Percentiles rank a stretch among this genome's conserved stretches.
phyloP scores from a whole-genome alignment of 2,888 invertebrate species.

The Cataglyphis livida region DNA sequence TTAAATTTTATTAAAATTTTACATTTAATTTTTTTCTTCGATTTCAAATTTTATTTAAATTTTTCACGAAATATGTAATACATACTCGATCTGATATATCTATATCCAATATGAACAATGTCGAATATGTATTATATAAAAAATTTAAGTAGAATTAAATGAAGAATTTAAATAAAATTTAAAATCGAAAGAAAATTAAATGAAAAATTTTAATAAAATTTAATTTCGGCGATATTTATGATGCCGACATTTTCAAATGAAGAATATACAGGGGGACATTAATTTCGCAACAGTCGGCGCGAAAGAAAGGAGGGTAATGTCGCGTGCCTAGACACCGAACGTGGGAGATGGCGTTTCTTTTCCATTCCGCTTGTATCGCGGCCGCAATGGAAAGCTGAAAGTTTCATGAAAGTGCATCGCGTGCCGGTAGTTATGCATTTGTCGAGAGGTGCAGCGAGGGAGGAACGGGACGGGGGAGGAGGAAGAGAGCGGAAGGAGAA shows the following conservation, averaged over 20 bases:
- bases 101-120: neutral
- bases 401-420: conserved; percentile 84
- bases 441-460: conserved; percentile 41
- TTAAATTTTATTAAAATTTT: too few relatives aligned
- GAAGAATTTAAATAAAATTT: too few relatives aligned
- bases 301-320: conserved; percentile 24
- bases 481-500: neutral
- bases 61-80: too few relatives aligned
- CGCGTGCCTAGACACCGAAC: conserved; percentile 34
- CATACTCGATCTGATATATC: too few relatives aligned
- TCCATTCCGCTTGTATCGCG: conserved; percentile 74
- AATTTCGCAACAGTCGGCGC: conserved; percentile 10
- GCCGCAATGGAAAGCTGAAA: conserved; percentile 83
- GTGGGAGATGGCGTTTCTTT: conserved; percentile 76
- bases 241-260: too few relatives aligned
- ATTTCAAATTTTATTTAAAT: too few relatives aligned
- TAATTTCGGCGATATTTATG: neutral
- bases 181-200: too few relatives aligned
- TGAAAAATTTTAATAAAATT: too few relatives aligned
- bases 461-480: neutral
- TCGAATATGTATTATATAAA: neutral
- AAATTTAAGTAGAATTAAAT: neutral
- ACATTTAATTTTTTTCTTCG: too few relatives aligned
- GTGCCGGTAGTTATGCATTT: conserved; percentile 71
- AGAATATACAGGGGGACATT: neutral